phyloP scores from a whole-genome alignment of 2,797 vertebrate genomes.

The Balearica regulorum region DNA sequence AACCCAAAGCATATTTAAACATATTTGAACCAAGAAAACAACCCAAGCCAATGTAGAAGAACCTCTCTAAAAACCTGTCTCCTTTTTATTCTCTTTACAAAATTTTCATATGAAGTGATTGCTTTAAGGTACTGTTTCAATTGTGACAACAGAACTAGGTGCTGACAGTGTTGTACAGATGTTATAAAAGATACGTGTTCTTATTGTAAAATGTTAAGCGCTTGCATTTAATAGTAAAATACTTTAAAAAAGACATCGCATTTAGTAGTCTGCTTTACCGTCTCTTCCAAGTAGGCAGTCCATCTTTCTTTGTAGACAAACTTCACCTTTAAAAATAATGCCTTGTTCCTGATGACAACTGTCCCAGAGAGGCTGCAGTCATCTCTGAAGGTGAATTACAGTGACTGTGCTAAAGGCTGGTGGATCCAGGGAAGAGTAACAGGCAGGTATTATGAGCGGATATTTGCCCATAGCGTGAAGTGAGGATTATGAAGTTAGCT shows the following conservation, averaged over 20 bases:
- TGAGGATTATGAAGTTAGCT: not conserved
- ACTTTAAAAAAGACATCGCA: rapidly evolving
- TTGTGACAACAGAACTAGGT: not conserved
- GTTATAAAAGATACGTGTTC: not conserved
- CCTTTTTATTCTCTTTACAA: not conserved
- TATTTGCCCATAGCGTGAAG: not conserved
- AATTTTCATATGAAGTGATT: not conserved
- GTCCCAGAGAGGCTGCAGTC: not conserved
- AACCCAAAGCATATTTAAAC: not conserved
- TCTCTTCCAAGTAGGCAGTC: not conserved
- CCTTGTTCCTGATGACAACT: not conserved
- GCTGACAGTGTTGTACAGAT: not conserved
- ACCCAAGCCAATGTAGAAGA: not conserved
- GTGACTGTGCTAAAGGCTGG: not conserved
- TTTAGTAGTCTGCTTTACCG: not conserved
- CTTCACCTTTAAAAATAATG: not conserved
- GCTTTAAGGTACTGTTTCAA: not conserved
- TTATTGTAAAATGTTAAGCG: not conserved
- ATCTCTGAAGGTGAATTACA: not conserved
- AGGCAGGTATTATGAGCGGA: not conserved
- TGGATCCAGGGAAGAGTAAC: not conserved
- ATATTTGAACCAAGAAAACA: not conserved
- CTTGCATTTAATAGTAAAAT: not conserved
- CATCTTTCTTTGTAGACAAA: not conserved
- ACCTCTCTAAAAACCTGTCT: not conserved